Conservation (phyloP, 2,888 invertebrate genomes). For the Drosophila paranaensis region DNA sequence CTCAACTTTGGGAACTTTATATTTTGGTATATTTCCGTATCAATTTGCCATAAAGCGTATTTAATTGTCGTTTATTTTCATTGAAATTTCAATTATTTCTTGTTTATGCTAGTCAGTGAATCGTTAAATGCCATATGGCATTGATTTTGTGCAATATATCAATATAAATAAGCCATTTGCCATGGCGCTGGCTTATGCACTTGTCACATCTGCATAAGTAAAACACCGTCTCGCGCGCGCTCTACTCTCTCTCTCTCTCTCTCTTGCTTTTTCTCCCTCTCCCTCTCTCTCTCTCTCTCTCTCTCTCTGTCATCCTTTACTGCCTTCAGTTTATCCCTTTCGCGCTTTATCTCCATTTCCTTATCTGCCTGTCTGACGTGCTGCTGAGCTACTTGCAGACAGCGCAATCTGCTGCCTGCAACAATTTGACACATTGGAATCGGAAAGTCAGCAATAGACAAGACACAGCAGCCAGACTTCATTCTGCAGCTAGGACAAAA, state of each 20-base stretch:
- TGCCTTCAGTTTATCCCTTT: background rate
- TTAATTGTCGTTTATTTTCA: constrained; percentile 4
- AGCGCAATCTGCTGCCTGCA: constrained; percentile 71
- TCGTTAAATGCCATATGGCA: constrained; percentile 55
- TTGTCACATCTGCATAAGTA: constrained; percentile 74
- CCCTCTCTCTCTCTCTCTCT: background rate
- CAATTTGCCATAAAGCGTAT: constrained; percentile 1
- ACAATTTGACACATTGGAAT: constrained; percentile 73
- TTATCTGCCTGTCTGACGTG: constrained; percentile 23
- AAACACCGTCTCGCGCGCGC: background rate
- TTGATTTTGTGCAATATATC: constrained; percentile 74
- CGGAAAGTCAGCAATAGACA: constrained; percentile 70
- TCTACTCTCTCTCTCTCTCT: background rate
- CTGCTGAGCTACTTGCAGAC: constrained; percentile 48
- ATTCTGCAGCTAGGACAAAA: constrained; percentile 32
- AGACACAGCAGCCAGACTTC: constrained; percentile 41
- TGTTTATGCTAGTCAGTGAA: constrained; percentile 25
- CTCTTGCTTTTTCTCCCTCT: too few relatives aligned
- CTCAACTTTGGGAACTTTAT: background rate
- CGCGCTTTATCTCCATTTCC: constrained; percentile 15
- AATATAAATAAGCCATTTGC: constrained; percentile 72
- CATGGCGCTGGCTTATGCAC: constrained; percentile 63
- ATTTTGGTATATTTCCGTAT: background rate
- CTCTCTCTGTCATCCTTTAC: background rate
- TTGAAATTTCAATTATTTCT: constrained; percentile 18